phyloP scores from a whole-genome alignment of 2,888 invertebrate species.

The Lampropteryx suffumata region DNA sequence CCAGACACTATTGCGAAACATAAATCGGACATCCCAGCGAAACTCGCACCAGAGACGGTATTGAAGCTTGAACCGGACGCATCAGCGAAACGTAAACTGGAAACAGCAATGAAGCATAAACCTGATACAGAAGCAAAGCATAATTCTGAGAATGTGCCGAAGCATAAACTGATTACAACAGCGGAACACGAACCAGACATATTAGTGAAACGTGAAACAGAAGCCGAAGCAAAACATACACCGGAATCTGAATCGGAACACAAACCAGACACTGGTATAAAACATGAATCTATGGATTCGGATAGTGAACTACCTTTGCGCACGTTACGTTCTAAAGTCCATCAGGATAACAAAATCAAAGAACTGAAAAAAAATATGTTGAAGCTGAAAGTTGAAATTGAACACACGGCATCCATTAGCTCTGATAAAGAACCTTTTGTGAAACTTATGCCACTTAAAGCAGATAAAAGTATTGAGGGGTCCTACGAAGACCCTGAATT shows the following conservation, averaged over 20 bases:
- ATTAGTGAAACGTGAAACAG: not conserved
- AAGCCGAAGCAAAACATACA: not conserved
- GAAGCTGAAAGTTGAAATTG: slow-evolving; percentile 51
- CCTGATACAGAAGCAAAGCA: not conserved
- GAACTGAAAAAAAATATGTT: slow-evolving; percentile 38
- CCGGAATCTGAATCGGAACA: not conserved
- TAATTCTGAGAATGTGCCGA: not conserved
- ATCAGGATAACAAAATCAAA: slow-evolving; percentile 13
- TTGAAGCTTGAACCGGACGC: not conserved
- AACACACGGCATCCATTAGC: slow-evolving; percentile 39
- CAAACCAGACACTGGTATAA: slow-evolving; percentile 1
- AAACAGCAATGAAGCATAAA: not conserved
- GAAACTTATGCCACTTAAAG: slow-evolving; percentile 11
- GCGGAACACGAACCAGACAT: not conserved
- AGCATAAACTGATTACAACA: not conserved
- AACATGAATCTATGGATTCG: slow-evolving; percentile 14
- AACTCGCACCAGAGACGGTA: no score
- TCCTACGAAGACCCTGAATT: slow-evolving; percentile 62
- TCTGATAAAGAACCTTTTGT: slow-evolving; percentile 18
- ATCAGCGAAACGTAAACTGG: not conserved
- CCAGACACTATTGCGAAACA: no score
- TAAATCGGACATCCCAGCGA: no score
- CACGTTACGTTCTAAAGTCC: slow-evolving; percentile 9
- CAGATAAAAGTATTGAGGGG: slow-evolving; percentile 28
- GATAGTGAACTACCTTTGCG: slow-evolving; percentile 17